phyloP scores from a whole-genome alignment of 2,888 invertebrate species.

The Oegoconia quadripuncta region DNA sequence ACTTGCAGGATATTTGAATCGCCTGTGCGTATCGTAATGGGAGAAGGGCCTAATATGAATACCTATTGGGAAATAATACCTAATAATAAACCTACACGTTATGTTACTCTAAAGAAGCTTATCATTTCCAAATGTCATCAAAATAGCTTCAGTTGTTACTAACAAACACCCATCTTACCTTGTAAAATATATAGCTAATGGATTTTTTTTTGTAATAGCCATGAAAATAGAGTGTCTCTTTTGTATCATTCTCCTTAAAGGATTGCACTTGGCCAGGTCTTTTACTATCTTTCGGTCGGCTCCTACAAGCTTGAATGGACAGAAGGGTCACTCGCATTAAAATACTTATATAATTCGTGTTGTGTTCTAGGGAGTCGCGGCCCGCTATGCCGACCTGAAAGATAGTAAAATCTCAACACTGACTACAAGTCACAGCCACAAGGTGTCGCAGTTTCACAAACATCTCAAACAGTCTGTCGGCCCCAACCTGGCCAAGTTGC shows the following conservation, averaged over 20 bases:
- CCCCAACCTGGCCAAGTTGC: slow-evolving; percentile 90
- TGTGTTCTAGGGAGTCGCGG: slow-evolving; percentile 81
- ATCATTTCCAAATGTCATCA: no score
- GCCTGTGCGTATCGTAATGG: no score
- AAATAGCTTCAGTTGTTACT: no score
- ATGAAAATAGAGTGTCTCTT: slow-evolving; percentile 33
- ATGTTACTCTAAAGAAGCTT: no score
- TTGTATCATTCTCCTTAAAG: slow-evolving; percentile 39
- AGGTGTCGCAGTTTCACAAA: slow-evolving; percentile 97
- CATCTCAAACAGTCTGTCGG: slow-evolving; percentile 92
- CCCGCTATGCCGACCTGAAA: slow-evolving; percentile 92
- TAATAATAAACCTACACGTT: no score
- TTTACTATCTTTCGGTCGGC: slow-evolving; percentile 81
- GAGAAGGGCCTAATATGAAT: no score
- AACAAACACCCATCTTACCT: not conserved
- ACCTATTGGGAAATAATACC: no score
- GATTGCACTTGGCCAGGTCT: slow-evolving; percentile 69
- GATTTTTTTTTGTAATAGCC: slow-evolving; percentile 21
- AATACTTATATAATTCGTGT: slow-evolving; percentile 26
- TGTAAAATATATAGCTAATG: slow-evolving; percentile 17
- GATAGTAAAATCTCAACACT: slow-evolving; percentile 93
- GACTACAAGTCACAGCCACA: slow-evolving; percentile 92
- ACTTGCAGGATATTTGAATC: no score
- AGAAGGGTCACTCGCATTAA: slow-evolving; percentile 30
- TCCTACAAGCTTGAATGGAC: slow-evolving; percentile 37